These are phyloP conservation scores for Himalopsyche phryganea DNA, from an alignment of 1,140 invertebrate genomes.

Conservation along the genomic window DNA sequence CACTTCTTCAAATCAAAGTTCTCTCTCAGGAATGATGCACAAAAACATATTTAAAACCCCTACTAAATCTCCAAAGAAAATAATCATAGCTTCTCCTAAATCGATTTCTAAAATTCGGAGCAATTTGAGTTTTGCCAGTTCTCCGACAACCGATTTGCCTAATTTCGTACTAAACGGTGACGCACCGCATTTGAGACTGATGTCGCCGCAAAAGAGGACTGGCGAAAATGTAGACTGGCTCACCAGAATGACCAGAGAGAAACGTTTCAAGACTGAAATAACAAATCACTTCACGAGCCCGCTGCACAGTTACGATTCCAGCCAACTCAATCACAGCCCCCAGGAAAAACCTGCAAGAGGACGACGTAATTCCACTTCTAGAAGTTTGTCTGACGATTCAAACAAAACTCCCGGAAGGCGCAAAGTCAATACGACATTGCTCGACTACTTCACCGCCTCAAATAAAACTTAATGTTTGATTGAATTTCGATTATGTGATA, in stretches of 20 bases:
- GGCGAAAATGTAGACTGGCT: conserved; percentile 69
- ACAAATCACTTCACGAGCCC: neutral
- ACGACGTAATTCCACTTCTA: conserved; percentile 14
- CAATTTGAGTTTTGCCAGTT: conserved; percentile 21
- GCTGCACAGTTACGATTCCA: too few species aligned
- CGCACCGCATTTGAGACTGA: conserved; percentile 67
- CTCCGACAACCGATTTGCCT: conserved; percentile 65
- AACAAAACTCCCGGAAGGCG: conserved; percentile 18
- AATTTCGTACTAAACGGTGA: conserved; percentile 72
- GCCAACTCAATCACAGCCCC: neutral
- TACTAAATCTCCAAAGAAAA: conserved; percentile 16
- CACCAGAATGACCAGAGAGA: conserved; percentile 63
- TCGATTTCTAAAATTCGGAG: conserved; percentile 5
- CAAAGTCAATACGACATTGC: conserved; percentile 22
- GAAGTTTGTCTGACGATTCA: neutral
- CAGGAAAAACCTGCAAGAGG: neutral
- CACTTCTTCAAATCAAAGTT: too few species aligned
- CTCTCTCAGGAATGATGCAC: neutral
- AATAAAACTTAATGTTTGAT: neutral
- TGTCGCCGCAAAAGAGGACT: conserved; percentile 65
- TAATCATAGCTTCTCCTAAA: conserved; percentile 11
- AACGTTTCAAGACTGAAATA: conserved; percentile 35
- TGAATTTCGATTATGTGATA: too few species aligned
- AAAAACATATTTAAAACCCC: conserved; percentile 24
- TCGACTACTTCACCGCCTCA: conserved; percentile 22